Percentiles rank a stretch among this genome's conserved stretches.
Conservation (phyloP, 2,113 vertebrate species). For the Heterochromis multidens region DNA sequence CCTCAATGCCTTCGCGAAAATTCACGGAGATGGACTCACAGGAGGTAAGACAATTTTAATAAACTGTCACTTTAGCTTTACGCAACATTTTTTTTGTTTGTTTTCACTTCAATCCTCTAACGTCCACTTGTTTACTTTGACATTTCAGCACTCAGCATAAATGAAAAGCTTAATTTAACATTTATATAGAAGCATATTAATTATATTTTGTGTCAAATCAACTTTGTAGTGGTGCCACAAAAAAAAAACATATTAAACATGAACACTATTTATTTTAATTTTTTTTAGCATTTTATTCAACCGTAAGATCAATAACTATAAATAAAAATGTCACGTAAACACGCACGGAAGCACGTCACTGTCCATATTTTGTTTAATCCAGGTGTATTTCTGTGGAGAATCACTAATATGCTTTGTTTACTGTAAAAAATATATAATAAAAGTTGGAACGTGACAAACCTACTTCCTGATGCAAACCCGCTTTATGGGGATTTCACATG, state of each 20-base stretch:
- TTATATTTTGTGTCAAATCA: background rate
- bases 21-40: constrained; percentile 65
- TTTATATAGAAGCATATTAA: background rate
- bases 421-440: background rate
- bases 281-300: background rate
- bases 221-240: background rate
- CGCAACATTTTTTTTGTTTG: background rate
- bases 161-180: background rate
- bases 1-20: constrained; percentile 62
- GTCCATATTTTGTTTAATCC: background rate
- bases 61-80: background rate
- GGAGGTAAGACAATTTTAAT: constrained; percentile 61
- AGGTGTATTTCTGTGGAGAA: background rate
- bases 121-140: constrained; percentile 24
- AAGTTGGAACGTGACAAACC: constrained; percentile 9
- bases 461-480: constrained; percentile 68
- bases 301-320: background rate
- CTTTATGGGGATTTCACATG: constrained; percentile 74
- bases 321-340: background rate
- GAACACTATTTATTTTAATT: background rate
- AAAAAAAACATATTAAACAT: background rate
- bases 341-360: background rate
- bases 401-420: background rate
- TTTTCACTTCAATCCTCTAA: background rate
- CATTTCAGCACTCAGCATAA: background rate